Evolutionary conservation across 2,113 vertebrate species (phyloP), one percentile per base, ranked within the genome.

Genomic region (Strix aluco): DNA sequence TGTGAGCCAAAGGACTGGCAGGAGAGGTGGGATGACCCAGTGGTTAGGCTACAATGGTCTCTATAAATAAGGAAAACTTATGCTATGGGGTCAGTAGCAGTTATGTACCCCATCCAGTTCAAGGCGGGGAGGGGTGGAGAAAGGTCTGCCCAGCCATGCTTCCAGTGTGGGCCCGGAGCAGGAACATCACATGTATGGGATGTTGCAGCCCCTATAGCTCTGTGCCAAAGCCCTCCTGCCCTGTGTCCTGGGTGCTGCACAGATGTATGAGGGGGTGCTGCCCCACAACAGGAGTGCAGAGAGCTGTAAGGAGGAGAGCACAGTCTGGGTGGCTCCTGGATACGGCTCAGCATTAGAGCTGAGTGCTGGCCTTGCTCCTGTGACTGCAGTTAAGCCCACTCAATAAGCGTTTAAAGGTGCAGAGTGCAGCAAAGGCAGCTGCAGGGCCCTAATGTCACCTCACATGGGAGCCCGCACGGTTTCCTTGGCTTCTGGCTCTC

Each of bases 381-480:
- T 62, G 51, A 79, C 81, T 86, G 88, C 75, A 63, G 88, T 63
- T 22, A 83, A 94, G 32, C 94, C 89, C 74, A 52, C 46, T 88
- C 46, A 34, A 44, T 92, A 83, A 73, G 92, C 83, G 72, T 86
- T 82, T 88, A 92, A 96, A 94, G 49, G 61, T 84, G 84, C 57
- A 72, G 71, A 83, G 83, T 36, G 67, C 47, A 90, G 81, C 82
- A 95, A 92, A 92, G 62, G 66, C 84, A 70, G 71, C 46, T 0
- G 0, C 54, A 2, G 59, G 79, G 88, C 85, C 1, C 0, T 25
- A 92, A 70, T 78, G 88, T 77, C 93, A 88, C 72, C 75, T 88
- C 82, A 74, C 6, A 1, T 0, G 27, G 63, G 82, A 92, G 54
- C 52, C 36, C 0, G 0, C 2, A 2, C 1, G 0, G 52, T 85